Conservation (phyloP, 2,113 vertebrate genomes). For the Agelaius tricolor region DNA sequence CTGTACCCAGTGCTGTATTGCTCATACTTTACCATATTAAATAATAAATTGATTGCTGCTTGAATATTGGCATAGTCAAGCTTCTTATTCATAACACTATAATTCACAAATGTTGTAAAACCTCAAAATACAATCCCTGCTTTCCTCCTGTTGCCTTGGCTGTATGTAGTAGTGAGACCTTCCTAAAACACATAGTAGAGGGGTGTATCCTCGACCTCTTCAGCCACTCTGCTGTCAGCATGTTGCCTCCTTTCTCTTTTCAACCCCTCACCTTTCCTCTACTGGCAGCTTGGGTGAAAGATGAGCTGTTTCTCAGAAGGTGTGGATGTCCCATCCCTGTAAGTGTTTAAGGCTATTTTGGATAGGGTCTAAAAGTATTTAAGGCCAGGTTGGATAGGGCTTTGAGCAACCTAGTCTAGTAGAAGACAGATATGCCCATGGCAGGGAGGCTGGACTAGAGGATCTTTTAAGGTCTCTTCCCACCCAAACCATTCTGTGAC, state of each 20-base stretch:
- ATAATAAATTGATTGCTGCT: too few species aligned
- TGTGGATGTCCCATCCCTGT: neutral
- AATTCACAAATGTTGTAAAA: neutral
- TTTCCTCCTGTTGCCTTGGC: neutral
- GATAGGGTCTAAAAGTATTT: neutral
- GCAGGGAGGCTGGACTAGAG: neutral
- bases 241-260: neutral
- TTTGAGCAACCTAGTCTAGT: neutral
- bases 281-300: neutral
- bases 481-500: neutral
- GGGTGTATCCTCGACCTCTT: neutral
- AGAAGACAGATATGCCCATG: neutral
- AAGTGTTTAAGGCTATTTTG: neutral
- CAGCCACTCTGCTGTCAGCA: neutral
- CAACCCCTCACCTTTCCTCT: neutral
- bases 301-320: rapidly evolving
- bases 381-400: neutral
- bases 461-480: neutral
- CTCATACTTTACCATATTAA: too few species aligned
- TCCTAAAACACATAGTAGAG: neutral
- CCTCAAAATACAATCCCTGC: neutral
- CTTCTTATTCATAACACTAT: too few species aligned
- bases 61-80: too few species aligned
- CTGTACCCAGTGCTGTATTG: too few species aligned
- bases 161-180: neutral